Percentiles rank a stretch among this genome's conserved stretches.
These are phyloP conservation scores for Aythya fuligula DNA, from an alignment of 2,797 vertebrate species.

Conservation along the genomic window DNA sequence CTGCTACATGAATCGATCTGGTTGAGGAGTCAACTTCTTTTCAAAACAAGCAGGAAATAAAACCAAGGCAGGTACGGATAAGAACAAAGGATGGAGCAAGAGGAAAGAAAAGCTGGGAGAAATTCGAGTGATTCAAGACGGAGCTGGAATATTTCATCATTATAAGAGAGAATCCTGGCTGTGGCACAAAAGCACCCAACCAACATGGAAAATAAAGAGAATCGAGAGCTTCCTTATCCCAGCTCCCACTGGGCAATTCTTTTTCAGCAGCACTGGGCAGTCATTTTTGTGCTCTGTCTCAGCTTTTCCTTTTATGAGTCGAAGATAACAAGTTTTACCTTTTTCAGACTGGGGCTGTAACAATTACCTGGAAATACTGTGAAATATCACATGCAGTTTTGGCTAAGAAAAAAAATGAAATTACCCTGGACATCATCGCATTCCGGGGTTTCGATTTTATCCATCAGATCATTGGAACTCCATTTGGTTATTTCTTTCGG, in stretches of 20 bases:
- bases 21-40: not conserved
- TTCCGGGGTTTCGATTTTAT: conserved; percentile 92
- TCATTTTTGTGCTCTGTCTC: conserved; percentile 7
- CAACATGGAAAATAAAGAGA: not conserved
- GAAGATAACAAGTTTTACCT: conserved; percentile 38
- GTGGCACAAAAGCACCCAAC: not conserved
- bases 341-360: not conserved
- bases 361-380: conserved; percentile 20
- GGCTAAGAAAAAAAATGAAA: not conserved
- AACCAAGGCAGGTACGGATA: not conserved
- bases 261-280: not conserved
- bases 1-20: not conserved
- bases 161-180: not conserved
- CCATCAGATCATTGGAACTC: conserved; percentile 97
- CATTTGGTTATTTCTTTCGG: conserved; percentile 96
- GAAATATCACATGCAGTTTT: not conserved
- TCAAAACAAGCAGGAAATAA: conserved; percentile 34
- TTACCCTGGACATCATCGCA: conserved; percentile 90
- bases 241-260: conserved; percentile 17
- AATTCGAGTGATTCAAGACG: not conserved
- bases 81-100: conserved; percentile 43
- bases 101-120: not conserved
- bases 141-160: conserved; percentile 34
- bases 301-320: conserved; percentile 15
- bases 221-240: not conserved